Conservation (phyloP, 2,888 invertebrate genomes). For the Hybos culiciformis region DNA sequence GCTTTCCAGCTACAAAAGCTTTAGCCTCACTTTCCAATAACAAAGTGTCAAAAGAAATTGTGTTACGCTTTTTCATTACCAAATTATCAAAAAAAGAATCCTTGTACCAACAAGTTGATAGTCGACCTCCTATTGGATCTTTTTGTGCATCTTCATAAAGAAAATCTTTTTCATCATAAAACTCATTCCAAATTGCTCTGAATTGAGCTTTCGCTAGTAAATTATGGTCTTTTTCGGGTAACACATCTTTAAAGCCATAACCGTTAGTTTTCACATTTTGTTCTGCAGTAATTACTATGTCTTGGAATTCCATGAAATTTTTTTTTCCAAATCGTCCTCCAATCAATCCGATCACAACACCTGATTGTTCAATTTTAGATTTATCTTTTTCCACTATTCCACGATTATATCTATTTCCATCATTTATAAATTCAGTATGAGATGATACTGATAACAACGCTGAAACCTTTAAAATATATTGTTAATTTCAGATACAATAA, state of each 20-base stretch:
- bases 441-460: conserved; percentile 38
- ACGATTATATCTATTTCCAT: conserved; percentile 37
- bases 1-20: conserved; percentile 37
- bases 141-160: conserved; percentile 18
- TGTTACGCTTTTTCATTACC: conserved; percentile 35
- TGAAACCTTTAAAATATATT: conserved; percentile 20
- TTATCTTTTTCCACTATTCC: conserved; percentile 26
- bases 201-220: conserved; percentile 9
- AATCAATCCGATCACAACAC: conserved; percentile 32
- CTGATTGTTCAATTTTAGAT: conserved; percentile 30
- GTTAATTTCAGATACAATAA: not conserved
- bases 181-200: conserved; percentile 22
- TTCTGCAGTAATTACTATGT: conserved; percentile 30
- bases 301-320: conserved; percentile 34
- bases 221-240: not conserved
- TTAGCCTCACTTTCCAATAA: conserved; percentile 47
- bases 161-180: conserved; percentile 16
- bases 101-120: conserved; percentile 22
- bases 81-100: conserved; percentile 30
- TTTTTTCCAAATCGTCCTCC: conserved; percentile 29
- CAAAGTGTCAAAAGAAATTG: conserved; percentile 45
- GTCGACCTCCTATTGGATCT: conserved; percentile 25
- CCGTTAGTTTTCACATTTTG: conserved; percentile 35
- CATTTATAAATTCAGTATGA: conserved; percentile 38
- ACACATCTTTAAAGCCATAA: conserved; percentile 21